Percentiles rank a stretch among this genome's conserved stretches.
Conservation (phyloP, 2,888 invertebrate species). For the Diarsia brunnea region DNA sequence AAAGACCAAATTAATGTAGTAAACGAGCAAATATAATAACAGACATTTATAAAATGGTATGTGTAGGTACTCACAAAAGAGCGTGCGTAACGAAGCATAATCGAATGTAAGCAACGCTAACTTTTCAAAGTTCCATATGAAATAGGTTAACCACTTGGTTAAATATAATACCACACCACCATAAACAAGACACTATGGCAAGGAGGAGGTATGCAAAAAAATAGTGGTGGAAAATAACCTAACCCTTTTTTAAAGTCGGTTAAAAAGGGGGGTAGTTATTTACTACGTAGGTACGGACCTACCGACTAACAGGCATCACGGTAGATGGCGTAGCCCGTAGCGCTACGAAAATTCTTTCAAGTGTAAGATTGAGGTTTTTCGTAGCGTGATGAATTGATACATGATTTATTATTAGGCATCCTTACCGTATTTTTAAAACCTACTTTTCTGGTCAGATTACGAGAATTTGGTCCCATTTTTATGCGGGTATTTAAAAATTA, state of each 20-base stretch:
- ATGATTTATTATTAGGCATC: not conserved
- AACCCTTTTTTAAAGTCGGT: not conserved
- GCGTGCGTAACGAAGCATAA: no score
- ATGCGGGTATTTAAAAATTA: conserved; percentile 9
- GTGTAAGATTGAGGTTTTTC: not conserved
- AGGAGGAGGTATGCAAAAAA: not conserved
- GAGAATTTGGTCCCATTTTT: not conserved
- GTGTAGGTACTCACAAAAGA: no score
- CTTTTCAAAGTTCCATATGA: no score
- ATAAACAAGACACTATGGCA: no score
- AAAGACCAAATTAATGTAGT: no score
- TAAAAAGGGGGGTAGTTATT: not conserved
- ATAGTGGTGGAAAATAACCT: not conserved
- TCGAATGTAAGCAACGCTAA: no score
- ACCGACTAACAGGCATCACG: not conserved
- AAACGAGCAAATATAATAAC: no score
- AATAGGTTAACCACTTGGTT: no score
- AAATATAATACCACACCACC: no score
- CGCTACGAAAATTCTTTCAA: not conserved
- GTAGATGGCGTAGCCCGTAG: not conserved
- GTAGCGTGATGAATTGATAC: not conserved
- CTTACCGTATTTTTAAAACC: not conserved
- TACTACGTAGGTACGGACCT: not conserved
- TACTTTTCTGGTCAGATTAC: not conserved
- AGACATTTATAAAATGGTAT: no score